Evolutionary conservation across 2,797 vertebrate genomes (phyloP).

Genomic region (Petrocephalus schoutedeni): DNA sequence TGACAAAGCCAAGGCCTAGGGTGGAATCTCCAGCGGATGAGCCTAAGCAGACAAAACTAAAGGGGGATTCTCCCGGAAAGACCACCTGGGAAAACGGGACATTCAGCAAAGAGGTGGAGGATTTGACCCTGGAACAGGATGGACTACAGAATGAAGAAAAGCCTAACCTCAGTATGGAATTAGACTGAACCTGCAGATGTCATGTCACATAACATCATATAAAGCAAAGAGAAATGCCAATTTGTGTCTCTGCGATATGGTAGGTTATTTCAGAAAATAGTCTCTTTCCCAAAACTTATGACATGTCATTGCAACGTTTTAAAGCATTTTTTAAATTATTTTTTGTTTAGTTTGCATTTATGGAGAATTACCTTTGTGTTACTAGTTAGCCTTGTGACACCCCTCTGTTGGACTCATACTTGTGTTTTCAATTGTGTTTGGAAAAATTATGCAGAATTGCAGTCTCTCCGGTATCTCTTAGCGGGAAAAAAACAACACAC

Average conservation of each 20-base stretch:
- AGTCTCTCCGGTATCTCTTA: neutral
- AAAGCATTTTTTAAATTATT: neutral
- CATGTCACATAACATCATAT: neutral
- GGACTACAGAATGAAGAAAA: conserved; percentile 59
- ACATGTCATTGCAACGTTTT: neutral
- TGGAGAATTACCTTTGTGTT: neutral
- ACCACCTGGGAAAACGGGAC: conserved; percentile 46
- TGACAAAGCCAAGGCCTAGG: conserved; percentile 70
- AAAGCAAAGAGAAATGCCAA: neutral
- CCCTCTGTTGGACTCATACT: neutral
- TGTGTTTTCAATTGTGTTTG: neutral
- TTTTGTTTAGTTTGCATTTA: neutral
- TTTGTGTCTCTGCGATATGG: neutral
- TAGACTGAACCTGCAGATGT: conserved; percentile 37
- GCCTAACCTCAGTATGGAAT: conserved; percentile 58
- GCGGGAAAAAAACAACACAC: neutral
- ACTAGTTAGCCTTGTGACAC: neutral
- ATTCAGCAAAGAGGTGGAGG: conserved; percentile 40
- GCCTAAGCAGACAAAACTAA: conserved; percentile 48
- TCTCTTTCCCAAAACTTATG: neutral
- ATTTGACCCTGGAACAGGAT: conserved; percentile 50
- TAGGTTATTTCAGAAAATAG: neutral
- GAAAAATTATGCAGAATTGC: neutral
- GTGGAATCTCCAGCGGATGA: conserved; percentile 69
- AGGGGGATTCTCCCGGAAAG: conserved; percentile 44